Evolutionary conservation across 1,140 invertebrate species (phyloP), one percentile per base, ranked within the genome.

Genomic region (Hydropsyche tenuis): DNA sequence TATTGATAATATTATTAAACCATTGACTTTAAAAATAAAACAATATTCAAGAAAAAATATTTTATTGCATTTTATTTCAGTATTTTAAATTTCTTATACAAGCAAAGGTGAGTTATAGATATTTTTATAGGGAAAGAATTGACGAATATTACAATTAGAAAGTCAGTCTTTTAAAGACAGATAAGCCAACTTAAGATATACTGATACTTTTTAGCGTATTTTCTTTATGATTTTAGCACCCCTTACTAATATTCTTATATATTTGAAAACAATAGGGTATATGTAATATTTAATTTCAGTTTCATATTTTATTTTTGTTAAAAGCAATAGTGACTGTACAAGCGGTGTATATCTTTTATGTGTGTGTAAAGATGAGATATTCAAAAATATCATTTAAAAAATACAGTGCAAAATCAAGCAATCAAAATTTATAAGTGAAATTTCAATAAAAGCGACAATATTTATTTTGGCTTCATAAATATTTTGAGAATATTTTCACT

Each of bases 91-190:
- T 48, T 48, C n/a, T 25, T 60, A 60, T 25, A 60, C 56, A 60
- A 60, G 56, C 56, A 27, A 60, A 60, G 25, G 20, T 60, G 56
- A 60, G 25, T 60, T 48, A 48, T 7, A 48, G 18, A 23, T 60
- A 25, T 12, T 11, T 60, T 60, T 60, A n/a, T 60, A 60, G 11
- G 56, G 9, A 22, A 60, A 60, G 23, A 60, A 60, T 60, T 60
- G 56, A 60, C 56, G 12, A 60, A 60, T 53, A 60, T 56, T 56
- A 56, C n/a, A 25, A 25, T 14, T 60, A 60, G 56, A 53, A 53
- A 60, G 56, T 60, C 56, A 60, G 56, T 60, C 56, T 60, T 60
- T 60, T 25, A 23, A 60, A 60, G 56, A 60, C 56, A 60, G 56
- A 60, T 60, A 60, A 60, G 56, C 56, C 56, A 60, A n/a, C 56